Base-by-base conservation (phyloP, 2,888 invertebrate genomes). In the Nysson spinosus region DNA sequence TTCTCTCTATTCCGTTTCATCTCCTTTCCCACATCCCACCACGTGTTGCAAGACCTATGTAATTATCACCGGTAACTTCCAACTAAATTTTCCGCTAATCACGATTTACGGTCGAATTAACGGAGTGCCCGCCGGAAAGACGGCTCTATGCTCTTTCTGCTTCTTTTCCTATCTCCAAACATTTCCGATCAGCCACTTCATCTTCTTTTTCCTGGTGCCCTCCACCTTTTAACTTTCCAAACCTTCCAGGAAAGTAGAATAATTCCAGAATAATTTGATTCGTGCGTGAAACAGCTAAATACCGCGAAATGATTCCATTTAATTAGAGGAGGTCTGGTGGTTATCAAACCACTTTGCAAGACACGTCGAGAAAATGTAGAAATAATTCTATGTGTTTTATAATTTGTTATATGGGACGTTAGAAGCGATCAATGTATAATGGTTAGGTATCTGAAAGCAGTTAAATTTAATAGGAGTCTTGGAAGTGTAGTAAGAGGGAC, bases 31-130 rank as follows among this genome's bases (percentile, higher is more conserved):
- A 43, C 35, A 42, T 49, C 44, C 35, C 58, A 22, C 55, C 28
- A 60, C 68, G 64, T 51, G 56, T 64, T 62, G 66, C 72, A 75
- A 76, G 79, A 79, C 75, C 79, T 66, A 62, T 79, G 79, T 83
- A 84, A 84, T 85, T 84, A 84, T 82, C 80, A 79, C 69, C 57
- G 62, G 50, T 75, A 76, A 81, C 78, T 81, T 79, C 74, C 77
- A 82, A 78, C 81, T 80, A 78, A 82, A 84, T 84, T 84, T 79
- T 78, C 79, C 75, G 62, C 75, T 81, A 83, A 83, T 79, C 75
- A 83, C 83, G 79, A 84, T 83, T 84, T 84, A 84, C 80, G 83
- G 82, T 82, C 83, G 78, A 83, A 83, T 84, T 83, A 83, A 83
- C 80, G 76, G 80, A 84, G 83, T 79, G 78, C 72, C 71, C 55